Evolutionary conservation across 2,113 vertebrate genomes (phyloP).

Genomic region (Struthio camelus): DNA sequence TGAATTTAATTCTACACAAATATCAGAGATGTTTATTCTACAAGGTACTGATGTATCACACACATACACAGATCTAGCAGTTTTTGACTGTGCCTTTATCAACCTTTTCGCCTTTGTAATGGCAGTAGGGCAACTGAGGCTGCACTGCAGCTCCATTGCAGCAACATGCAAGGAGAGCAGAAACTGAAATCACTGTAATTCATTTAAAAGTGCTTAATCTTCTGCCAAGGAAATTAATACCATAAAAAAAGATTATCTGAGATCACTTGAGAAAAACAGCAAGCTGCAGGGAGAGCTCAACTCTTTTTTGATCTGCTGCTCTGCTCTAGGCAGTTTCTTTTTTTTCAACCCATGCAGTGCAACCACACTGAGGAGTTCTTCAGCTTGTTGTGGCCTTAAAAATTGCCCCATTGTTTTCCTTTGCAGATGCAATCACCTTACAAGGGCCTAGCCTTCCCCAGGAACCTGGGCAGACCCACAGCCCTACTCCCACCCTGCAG

Average conservation of each 20-base stretch:
- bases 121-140: neutral
- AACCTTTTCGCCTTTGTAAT: neutral
- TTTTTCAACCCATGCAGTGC: neutral
- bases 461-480: neutral
- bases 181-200: conserved; percentile 17
- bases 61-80: neutral
- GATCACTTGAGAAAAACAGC: neutral
- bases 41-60: neutral
- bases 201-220: conserved; percentile 12
- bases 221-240: conserved; percentile 7
- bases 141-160: neutral
- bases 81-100: neutral
- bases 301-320: neutral
- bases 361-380: neutral
- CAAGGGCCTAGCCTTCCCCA: neutral
- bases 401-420: neutral
- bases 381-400: neutral
- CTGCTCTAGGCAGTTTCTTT: neutral
- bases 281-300: neutral
- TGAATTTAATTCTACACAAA: neutral
- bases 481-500: neutral
- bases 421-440: neutral
- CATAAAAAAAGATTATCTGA: conserved; percentile 16
- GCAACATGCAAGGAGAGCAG: conserved; percentile 1
- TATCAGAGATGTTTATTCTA: neutral